These are phyloP conservation scores for Atherinomorus stipes DNA, from an alignment of 2,113 vertebrate species.

Conservation along the genomic window DNA sequence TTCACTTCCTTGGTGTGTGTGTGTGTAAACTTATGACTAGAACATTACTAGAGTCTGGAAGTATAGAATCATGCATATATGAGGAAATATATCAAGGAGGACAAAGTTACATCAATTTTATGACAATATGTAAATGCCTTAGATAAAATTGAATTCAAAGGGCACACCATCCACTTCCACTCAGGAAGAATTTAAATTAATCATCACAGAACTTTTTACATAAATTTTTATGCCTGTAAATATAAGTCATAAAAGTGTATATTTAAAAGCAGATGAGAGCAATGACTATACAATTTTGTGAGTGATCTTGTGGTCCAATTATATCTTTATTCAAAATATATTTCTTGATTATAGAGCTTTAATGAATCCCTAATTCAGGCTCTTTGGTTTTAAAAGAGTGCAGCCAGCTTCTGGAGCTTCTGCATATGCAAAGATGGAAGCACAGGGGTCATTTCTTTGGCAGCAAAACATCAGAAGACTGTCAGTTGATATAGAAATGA, in stretches of 20 bases:
- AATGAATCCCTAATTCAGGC: no score
- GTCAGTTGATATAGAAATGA: background rate
- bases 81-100: background rate
- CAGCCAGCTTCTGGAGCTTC: background rate
- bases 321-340: no score
- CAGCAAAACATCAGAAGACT: no score
- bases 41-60: background rate
- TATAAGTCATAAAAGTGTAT: conserved; percentile 8
- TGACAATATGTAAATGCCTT: conserved; percentile 23
- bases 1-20: no score
- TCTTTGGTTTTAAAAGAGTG: no score
- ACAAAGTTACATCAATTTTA: background rate
- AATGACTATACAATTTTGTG: no score
- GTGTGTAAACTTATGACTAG: background rate
- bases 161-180: conserved; percentile 32
- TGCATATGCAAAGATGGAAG: background rate
- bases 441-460: background rate
- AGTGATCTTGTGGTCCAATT: no score
- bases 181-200: no score
- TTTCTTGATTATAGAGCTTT: no score
- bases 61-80: conserved; percentile 1
- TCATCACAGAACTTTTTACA: background rate
- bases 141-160: conserved; percentile 34
- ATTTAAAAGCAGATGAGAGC: conserved; percentile 14
- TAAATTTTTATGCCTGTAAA: conserved; percentile 25